Evolutionary conservation across 2,797 vertebrate genomes (phyloP).

Genomic region (Taeniopygia guttata): DNA sequence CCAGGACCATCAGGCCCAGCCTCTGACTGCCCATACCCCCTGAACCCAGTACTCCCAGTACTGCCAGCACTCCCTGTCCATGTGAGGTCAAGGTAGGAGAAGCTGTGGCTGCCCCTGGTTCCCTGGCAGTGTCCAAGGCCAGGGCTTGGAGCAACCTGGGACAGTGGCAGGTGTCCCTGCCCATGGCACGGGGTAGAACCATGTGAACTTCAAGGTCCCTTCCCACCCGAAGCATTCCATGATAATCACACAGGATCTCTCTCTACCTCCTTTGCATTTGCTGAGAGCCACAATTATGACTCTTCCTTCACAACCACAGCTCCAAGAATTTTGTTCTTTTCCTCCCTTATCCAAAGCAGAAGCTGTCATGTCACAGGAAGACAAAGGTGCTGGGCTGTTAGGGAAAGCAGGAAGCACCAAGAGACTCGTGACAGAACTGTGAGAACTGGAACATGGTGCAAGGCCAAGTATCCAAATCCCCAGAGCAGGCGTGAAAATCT

Average conservation of each 20-base stretch:
- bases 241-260: neutral
- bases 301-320: neutral
- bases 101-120: neutral
- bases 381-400: constrained; percentile 6
- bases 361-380: constrained; percentile 1
- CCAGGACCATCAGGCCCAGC: neutral
- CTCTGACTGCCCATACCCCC: neutral
- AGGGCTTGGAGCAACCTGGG: neutral
- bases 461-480: neutral
- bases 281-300: neutral
- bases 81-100: neutral
- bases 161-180: neutral
- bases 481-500: constrained; percentile 4
- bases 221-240: neutral
- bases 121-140: neutral
- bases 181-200: neutral
- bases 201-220: neutral
- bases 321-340: neutral
- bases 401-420: constrained; percentile 31
- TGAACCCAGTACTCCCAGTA: neutral
- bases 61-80: neutral
- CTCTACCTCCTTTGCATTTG: neutral
- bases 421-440: neutral
- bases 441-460: neutral
- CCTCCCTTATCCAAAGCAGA: neutral